Evolutionary conservation across 2,888 invertebrate genomes (phyloP), one percentile per base, ranked within the genome.

Genomic region (Alcis repandata): DNA sequence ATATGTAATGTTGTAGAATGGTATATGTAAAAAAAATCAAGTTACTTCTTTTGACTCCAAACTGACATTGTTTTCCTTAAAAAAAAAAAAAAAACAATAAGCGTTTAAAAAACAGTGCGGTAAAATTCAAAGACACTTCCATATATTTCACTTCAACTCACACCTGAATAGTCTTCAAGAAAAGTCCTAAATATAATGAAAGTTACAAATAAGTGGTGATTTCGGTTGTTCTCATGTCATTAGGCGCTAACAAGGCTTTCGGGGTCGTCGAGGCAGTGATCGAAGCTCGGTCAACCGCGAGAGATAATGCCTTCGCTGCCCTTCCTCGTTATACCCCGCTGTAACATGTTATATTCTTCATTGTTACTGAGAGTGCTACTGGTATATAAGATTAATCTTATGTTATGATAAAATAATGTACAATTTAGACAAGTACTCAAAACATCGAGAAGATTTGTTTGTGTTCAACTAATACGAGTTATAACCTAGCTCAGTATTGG

Each of bases 251-350:
- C 89, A 90, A 90, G 89, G 88, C 88, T 88, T 90, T 88, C 78
- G 86, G 75, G 86, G 81, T 84, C 87, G 86, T 78, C 84, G 88
- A 87, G 82, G 81, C 88, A 82, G 86, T 86, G 88, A 90, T 91
- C 89, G 85, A 86, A 88, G 90, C 86, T 86, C 91, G 89, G 90
- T 90, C 91, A 90, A 90, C 88, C 86, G 89, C 79, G 80, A 91
- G 91, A 92, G 92, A 91, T 91, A 92, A 89, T 84, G 72, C 83
- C 74, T 68, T 54, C 71, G 40, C 76, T 75, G 78, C 74, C 76
- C 79, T 78, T 76, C 75, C 78, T 77, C 68, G 73, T 76, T 70
- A 79, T 75, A 78, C 72, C 76, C 75, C 68, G 74, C 67, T 66
- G 49, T 40, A 43, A 56, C 54, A 51, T 64, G 43, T 33, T 15